Conservation (phyloP, 2,113 vertebrate species). For the Neolamprologus toae region DNA sequence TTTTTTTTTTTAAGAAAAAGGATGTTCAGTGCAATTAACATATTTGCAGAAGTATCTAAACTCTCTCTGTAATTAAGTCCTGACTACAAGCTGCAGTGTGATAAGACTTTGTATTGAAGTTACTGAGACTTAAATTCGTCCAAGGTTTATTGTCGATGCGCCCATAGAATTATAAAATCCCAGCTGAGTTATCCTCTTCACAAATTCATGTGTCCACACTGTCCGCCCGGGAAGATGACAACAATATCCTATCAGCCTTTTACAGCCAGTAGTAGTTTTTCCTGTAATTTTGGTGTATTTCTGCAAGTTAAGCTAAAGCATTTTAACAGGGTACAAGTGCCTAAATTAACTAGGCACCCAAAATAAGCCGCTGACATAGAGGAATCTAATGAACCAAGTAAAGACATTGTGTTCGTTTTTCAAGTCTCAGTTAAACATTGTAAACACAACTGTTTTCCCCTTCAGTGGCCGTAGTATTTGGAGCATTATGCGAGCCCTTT, state of each 20-base stretch:
- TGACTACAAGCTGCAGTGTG: background rate
- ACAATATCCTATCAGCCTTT: background rate
- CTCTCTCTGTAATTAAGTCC: background rate
- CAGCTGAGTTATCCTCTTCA: background rate
- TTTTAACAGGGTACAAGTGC: background rate
- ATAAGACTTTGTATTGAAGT: background rate
- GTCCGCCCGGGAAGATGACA: background rate
- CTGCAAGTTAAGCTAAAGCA: background rate
- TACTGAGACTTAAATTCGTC: background rate
- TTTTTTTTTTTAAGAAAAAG: background rate
- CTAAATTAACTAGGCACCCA: background rate
- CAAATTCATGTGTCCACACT: background rate
- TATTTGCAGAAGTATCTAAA: background rate
- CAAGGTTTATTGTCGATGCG: accelerated
- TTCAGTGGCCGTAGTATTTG: background rate
- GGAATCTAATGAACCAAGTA: background rate
- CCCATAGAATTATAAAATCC: background rate
- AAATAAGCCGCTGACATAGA: background rate
- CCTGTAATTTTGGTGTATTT: background rate
- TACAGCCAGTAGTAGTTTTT: background rate
- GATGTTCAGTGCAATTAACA: background rate
- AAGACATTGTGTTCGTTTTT: background rate
- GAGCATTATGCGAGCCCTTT: background rate
- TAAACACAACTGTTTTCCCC: background rate
- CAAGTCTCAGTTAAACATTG: background rate